A percentile compares a stretch with the other conserved stretches of the same genome.
Conservation (phyloP, 2,888 invertebrate species). For the Meiosimyza decipiens region DNA sequence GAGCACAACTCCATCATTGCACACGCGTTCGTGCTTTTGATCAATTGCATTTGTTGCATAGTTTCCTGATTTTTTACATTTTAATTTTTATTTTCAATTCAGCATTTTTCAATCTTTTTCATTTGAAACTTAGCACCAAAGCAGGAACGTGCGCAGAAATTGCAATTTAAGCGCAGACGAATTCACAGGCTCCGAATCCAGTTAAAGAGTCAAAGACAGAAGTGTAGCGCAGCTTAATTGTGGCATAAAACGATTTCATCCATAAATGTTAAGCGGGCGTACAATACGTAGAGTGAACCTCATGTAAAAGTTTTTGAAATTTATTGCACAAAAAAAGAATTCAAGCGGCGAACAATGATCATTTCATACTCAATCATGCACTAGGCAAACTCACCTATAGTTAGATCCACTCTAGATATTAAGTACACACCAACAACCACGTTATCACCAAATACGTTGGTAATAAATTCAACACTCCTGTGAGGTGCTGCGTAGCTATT, state of each 20-base stretch:
- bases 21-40: constrained; percentile 28
- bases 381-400: too few species aligned
- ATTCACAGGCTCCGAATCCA: neutral
- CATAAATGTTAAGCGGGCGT: too few species aligned
- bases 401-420: too few species aligned
- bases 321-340: too few species aligned
- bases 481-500: too few species aligned
- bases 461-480: constrained; percentile 38
- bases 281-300: too few species aligned
- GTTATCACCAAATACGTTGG: constrained; percentile 39
- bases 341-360: too few species aligned
- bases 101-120: neutral
- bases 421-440: constrained; percentile 24
- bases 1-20: neutral
- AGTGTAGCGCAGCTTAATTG: neutral
- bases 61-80: constrained; percentile 27
- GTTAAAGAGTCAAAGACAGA: too few species aligned
- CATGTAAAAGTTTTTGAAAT: too few species aligned
- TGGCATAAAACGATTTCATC: too few species aligned
- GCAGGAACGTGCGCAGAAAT: constrained; percentile 36
- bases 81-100: neutral
- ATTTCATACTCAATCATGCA: too few species aligned
- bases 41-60: constrained; percentile 26
- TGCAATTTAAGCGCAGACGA: constrained; percentile 35
- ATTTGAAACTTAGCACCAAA: constrained; percentile 19